phyloP scores from a whole-genome alignment of 2,797 vertebrate species.

The Arctocebus calabarensis region DNA sequence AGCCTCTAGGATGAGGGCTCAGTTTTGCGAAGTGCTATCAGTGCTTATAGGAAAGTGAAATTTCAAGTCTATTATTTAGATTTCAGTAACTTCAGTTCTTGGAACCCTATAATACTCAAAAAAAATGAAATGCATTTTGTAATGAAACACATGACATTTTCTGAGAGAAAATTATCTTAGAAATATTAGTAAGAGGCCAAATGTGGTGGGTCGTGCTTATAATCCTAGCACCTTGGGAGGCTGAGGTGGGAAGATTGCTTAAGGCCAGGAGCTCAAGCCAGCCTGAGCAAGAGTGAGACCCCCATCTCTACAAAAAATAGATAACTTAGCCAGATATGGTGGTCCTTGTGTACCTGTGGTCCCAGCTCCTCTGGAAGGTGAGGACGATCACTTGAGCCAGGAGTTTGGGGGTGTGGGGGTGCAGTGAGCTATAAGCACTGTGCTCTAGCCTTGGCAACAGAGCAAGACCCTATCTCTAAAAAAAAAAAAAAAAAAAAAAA shows the following conservation, averaged over 20 bases:
- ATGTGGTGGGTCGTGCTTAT: neutral
- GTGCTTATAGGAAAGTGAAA: neutral
- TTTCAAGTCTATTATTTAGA: neutral
- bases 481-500: neutral
- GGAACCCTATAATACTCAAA: neutral
- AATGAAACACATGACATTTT: neutral
- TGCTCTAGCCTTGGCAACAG: neutral
- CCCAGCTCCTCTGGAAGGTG: neutral
- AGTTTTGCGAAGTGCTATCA: neutral
- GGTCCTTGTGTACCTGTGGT: neutral
- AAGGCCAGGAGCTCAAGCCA: neutral
- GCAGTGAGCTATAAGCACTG: neutral
- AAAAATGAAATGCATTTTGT: neutral
- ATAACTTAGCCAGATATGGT: neutral
- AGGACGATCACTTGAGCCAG: neutral
- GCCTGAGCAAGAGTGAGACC: neutral
- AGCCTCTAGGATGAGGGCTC: neutral
- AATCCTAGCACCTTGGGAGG: neutral
- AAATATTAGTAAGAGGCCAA: neutral
- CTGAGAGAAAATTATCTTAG: neutral
- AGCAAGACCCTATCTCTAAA: neutral
- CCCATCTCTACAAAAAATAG: neutral
- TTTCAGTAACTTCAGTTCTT: neutral
- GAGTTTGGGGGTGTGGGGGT: neutral
- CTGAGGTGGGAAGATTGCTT: neutral